Percentiles rank a stretch among this genome's conserved stretches.
Evolutionary conservation across 2,888 invertebrate genomes (phyloP).

Genomic region (Asteroscopus sphinx): DNA sequence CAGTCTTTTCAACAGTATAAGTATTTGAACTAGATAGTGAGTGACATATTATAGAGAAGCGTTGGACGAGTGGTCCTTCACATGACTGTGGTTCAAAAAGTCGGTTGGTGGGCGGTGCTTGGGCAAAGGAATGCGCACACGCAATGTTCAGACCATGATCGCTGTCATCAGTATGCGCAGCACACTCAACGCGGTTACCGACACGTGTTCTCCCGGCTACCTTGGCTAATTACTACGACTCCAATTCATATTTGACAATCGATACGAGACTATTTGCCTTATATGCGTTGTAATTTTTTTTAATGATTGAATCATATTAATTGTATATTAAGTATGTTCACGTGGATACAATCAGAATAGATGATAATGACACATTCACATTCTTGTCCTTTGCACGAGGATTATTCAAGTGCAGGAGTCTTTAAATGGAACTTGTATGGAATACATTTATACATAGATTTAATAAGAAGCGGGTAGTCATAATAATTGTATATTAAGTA

Average conservation of each 20-base stretch:
- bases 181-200: conserved; percentile 75
- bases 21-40: conserved; percentile 20
- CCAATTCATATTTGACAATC: conserved; percentile 70
- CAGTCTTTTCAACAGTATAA: conserved; percentile 8
- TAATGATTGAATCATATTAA: conserved; percentile 4
- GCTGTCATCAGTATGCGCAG: conserved; percentile 78
- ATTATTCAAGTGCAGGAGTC: neutral
- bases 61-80: conserved; percentile 25
- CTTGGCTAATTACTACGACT: conserved; percentile 79
- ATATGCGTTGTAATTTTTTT: conserved; percentile 14
- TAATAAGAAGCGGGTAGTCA: conserved; percentile 4
- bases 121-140: conserved; percentile 79
- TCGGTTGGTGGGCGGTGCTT: conserved; percentile 59
- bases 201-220: conserved; percentile 80
- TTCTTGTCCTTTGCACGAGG: conserved; percentile 1
- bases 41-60: conserved; percentile 29
- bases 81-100: conserved; percentile 53
- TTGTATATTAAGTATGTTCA: neutral
- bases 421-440: conserved; percentile 5
- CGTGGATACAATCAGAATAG: neutral
- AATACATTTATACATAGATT: neutral
- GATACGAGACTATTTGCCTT: conserved; percentile 63
- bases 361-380: conserved; percentile 5
- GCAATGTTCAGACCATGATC: conserved; percentile 73
- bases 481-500: too few relatives aligned